These are phyloP conservation scores for Felis chaus DNA, from an alignment of 2,113 vertebrate species.

Conservation along the genomic window DNA sequence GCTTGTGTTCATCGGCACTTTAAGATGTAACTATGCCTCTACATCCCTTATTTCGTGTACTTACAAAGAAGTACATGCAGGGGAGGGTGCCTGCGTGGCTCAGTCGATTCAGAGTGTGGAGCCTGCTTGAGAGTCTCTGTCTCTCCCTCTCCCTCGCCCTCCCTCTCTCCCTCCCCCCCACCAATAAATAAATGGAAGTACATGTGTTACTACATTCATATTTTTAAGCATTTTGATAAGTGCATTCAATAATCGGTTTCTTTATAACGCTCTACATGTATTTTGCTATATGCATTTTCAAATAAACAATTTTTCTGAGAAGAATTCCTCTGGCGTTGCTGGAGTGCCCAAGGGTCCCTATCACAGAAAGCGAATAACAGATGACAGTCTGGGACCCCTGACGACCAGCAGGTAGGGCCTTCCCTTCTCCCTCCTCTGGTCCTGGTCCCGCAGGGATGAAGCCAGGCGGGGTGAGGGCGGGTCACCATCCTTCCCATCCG, in stretches of 20 bases:
- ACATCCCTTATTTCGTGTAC: not conserved
- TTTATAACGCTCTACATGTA: not conserved
- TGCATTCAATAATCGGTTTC: not conserved
- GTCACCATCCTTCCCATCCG: not conserved
- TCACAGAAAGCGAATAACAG: too few relatives aligned
- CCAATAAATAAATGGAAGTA: not conserved
- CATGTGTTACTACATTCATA: too few relatives aligned
- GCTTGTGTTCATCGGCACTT: not conserved
- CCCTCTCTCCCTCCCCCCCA: not conserved
- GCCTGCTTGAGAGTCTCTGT: not conserved
- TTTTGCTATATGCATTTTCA: not conserved
- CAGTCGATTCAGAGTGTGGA: not conserved
- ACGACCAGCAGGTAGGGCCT: not conserved
- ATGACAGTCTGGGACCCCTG: not conserved
- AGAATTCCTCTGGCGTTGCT: not conserved
- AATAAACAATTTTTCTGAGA: not conserved
- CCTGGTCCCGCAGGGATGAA: too few relatives aligned
- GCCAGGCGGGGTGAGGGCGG: fast-evolving
- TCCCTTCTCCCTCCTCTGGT: not conserved
- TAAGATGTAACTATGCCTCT: not conserved
- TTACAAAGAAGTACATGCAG: not conserved
- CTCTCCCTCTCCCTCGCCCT: not conserved
- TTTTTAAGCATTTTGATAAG: not conserved
- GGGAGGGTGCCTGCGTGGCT: not conserved
- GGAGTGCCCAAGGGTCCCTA: not conserved